These are phyloP conservation scores for Lichenostomus cassidix DNA, from an alignment of 2,113 vertebrate genomes.

Conservation along the genomic window DNA sequence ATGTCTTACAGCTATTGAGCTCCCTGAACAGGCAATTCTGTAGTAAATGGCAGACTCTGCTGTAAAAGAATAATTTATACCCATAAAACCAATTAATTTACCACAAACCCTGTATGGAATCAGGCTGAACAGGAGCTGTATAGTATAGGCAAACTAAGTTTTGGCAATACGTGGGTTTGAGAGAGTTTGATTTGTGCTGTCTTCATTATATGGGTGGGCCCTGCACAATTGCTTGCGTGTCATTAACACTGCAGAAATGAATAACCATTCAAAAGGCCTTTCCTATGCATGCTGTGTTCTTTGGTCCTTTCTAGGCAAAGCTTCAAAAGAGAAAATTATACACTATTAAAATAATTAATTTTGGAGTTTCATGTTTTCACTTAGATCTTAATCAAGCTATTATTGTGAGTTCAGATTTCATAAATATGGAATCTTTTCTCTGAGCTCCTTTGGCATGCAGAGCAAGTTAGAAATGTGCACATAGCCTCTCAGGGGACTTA, in stretches of 20 bases:
- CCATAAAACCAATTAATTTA: background rate
- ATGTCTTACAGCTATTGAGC: background rate
- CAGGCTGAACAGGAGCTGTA: background rate
- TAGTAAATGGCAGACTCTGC: rapidly evolving
- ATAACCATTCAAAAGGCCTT: conserved; percentile 10
- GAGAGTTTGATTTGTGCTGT: background rate
- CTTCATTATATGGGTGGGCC: background rate
- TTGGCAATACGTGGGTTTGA: background rate
- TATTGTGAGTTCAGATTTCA: conserved; percentile 49
- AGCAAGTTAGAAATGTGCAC: conserved; percentile 4
- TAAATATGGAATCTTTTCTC: conserved; percentile 2
- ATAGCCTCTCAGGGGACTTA: background rate
- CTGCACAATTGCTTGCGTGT: background rate
- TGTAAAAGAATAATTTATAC: background rate
- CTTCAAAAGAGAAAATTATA: conserved; percentile 40
- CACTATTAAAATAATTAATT: conserved; percentile 21
- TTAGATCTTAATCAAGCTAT: conserved; percentile 51
- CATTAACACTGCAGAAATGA: background rate
- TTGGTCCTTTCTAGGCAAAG: conserved; percentile 9
- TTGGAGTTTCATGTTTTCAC: conserved; percentile 21
- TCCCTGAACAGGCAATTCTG: background rate
- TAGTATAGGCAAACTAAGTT: background rate
- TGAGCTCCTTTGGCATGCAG: background rate
- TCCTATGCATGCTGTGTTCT: background rate
- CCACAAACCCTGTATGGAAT: background rate